Percentiles rank a stretch among this genome's conserved stretches.
Evolutionary conservation across 1,140 invertebrate genomes (phyloP).

Genomic region (Nixonia krombeini): DNA sequence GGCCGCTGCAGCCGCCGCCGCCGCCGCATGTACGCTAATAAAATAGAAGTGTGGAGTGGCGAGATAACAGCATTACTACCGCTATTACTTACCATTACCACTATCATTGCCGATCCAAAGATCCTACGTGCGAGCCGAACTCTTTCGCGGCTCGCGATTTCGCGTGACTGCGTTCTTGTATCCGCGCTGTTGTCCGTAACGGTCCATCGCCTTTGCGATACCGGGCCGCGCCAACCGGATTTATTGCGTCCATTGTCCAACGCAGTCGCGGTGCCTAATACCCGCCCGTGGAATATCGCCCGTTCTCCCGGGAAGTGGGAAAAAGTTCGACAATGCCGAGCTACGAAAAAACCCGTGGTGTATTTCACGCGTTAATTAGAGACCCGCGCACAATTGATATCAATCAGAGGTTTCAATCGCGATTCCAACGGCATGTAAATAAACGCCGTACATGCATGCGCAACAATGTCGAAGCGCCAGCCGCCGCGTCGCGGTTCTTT

Average conservation of each 20-base stretch:
- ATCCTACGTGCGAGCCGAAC: constrained; percentile 17
- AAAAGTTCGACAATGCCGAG: too few relatives aligned
- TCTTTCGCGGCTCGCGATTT: constrained; percentile 26
- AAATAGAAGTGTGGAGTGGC: constrained; percentile 57
- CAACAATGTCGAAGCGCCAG: too few relatives aligned
- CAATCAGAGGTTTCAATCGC: too few relatives aligned
- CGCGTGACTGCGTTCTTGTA: constrained; percentile 42
- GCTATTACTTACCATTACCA: constrained; percentile 52
- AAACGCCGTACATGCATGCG: too few relatives aligned
- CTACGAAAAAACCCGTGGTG: too few relatives aligned
- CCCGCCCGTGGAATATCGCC: not conserved
- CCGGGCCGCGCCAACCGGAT: constrained; percentile 33
- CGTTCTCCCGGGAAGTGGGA: too few relatives aligned
- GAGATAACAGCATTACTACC: constrained; percentile 55
- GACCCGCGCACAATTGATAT: too few relatives aligned
- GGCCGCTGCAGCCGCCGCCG: not conserved
- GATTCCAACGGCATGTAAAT: too few relatives aligned
- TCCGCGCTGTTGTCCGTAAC: constrained; percentile 43
- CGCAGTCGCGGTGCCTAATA: constrained; percentile 8
- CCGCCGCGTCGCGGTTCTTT: too few relatives aligned
- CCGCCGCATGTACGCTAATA: constrained; percentile 45
- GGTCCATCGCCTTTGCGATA: constrained; percentile 48
- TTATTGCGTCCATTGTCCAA: constrained; percentile 36
- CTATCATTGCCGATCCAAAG: constrained; percentile 44
- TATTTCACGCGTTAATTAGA: too few relatives aligned